Conservation (phyloP, 2,797 vertebrate genomes). For the Catostomus latipinnis region DNA sequence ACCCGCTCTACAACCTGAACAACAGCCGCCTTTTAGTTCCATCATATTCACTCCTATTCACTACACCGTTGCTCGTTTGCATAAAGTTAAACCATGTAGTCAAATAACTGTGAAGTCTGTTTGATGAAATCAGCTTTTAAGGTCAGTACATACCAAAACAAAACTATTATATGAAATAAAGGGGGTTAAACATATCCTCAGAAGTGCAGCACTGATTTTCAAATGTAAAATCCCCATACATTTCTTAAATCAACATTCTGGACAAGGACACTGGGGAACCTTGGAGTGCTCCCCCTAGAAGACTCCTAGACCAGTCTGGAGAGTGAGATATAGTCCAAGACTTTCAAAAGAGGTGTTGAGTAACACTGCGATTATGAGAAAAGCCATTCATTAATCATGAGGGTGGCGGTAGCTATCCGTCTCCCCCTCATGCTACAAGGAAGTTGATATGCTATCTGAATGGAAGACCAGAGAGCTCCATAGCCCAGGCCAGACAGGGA, state of each 20-base stretch:
- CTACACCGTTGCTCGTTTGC: neutral
- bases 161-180: neutral
- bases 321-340: slow-evolving; percentile 44
- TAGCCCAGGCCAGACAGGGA: slow-evolving; percentile 24
- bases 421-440: slow-evolving; percentile 47
- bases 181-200: neutral
- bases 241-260: slow-evolving; percentile 54
- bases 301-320: slow-evolving; percentile 35
- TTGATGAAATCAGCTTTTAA: neutral
- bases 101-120: neutral
- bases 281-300: slow-evolving; percentile 43
- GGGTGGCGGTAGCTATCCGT: slow-evolving; percentile 49
- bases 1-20: too few relatives aligned
- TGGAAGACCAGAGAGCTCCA: slow-evolving; percentile 36
- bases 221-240: slow-evolving; percentile 31
- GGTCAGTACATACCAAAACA: neutral
- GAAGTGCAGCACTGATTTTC: slow-evolving; percentile 65
- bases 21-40: too few relatives aligned
- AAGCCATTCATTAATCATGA: slow-evolving; percentile 59
- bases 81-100: neutral
- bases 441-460: slow-evolving; percentile 36
- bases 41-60: neutral
- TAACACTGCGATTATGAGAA: slow-evolving; percentile 43
- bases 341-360: slow-evolving; percentile 59
- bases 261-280: slow-evolving; percentile 31